Conservation (phyloP, 1,140 invertebrate genomes). For the Hirudo medicinalis region DNA sequence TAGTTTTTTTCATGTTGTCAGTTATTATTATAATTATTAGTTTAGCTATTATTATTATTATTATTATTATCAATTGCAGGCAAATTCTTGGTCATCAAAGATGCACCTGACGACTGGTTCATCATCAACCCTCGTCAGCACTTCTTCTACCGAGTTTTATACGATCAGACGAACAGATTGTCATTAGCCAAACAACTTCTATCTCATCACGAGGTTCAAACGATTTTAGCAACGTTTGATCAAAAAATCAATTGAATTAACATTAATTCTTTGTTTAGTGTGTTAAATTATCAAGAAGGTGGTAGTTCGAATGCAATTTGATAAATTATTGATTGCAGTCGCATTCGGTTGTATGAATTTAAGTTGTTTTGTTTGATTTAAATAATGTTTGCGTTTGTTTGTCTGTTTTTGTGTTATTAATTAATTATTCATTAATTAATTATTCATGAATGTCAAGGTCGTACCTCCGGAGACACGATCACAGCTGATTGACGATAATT, state of each 20-base stretch:
- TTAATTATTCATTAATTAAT: neutral
- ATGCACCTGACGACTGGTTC: neutral
- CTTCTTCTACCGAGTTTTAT: constrained; percentile 13
- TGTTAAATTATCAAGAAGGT: too few species aligned
- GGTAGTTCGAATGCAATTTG: too few species aligned
- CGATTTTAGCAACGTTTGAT: neutral
- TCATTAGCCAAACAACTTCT: neutral
- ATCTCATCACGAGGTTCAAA: neutral
- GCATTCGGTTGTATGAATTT: too few species aligned
- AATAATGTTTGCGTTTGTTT: too few species aligned
- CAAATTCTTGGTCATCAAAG: neutral
- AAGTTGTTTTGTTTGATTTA: too few species aligned
- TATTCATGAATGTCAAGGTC: neutral
- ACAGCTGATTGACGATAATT: constrained; percentile 4
- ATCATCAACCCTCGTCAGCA: constrained; percentile 11
- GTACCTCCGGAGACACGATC: neutral
- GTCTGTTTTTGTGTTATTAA: too few species aligned
- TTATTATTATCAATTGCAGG: neutral
- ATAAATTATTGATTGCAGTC: too few species aligned
- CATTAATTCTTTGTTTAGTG: too few species aligned
- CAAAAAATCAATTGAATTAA: too few species aligned
- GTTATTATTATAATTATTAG: too few species aligned
- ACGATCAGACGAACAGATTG: neutral
- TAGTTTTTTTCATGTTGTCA: too few species aligned
- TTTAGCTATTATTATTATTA: neutral